Percentiles rank a stretch among this genome's conserved stretches.
Conservation (phyloP, 2,888 invertebrate genomes). For the Drosophila tanythrix region DNA sequence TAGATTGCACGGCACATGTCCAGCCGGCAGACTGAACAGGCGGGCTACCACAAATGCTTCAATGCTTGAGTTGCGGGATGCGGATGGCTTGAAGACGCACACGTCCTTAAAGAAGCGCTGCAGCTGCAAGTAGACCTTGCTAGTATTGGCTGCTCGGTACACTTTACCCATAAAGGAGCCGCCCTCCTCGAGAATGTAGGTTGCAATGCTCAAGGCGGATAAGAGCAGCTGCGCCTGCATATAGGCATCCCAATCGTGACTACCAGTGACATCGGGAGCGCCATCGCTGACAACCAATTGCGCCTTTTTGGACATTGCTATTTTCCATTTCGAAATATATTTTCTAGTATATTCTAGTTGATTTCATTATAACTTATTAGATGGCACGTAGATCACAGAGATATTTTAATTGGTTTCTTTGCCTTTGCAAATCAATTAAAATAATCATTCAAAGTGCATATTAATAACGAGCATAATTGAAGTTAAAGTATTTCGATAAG, state of each 20-base stretch:
- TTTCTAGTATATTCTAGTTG: background rate
- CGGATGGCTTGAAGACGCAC: slow-evolving; percentile 95
- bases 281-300: slow-evolving; percentile 99
- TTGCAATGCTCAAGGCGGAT: slow-evolving; percentile 98
- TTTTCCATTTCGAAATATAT: background rate
- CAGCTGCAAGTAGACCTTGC: slow-evolving; percentile 94
- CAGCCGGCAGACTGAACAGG: slow-evolving; percentile 92
- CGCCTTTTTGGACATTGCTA: slow-evolving; percentile 87
- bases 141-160: slow-evolving; percentile 97
- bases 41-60: slow-evolving; percentile 98
- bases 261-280: slow-evolving; percentile 99
- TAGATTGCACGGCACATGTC: slow-evolving; percentile 94
- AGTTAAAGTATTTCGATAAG: slow-evolving; percentile 12
- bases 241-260: slow-evolving; percentile 99
- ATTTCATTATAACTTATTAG: background rate
- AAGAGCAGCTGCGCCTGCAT: slow-evolving; percentile 98
- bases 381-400: background rate
- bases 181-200: slow-evolving; percentile 93
- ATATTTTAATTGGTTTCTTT: background rate
- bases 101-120: slow-evolving; percentile 96
- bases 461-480: slow-evolving; percentile 1
- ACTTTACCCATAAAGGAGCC: slow-evolving; percentile 99
- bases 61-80: slow-evolving; percentile 98
- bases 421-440: background rate
- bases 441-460: background rate